Percentiles rank a stretch among this genome's conserved stretches.
Evolutionary conservation across 1,140 invertebrate genomes (phyloP).

Genomic region (Mamestra configurata): DNA sequence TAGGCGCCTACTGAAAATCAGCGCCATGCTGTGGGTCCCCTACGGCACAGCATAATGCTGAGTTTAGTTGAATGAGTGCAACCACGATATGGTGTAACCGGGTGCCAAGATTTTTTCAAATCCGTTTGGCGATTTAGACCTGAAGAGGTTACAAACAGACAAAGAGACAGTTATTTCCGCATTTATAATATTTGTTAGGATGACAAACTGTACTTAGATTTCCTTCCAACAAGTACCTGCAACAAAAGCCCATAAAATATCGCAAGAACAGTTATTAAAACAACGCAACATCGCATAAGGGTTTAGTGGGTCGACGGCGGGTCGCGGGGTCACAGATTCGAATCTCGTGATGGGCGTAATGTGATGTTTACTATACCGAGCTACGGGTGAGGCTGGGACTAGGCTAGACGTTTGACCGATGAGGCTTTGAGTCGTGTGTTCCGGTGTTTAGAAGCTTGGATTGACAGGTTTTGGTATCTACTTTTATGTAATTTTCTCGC

Average conservation of each 20-base stretch:
- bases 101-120: too few relatives aligned
- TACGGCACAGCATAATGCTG: too few relatives aligned
- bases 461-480: neutral
- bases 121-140: too few relatives aligned
- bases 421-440: slow-evolving; percentile 17
- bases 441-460: neutral
- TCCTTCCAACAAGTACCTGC: neutral
- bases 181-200: too few relatives aligned
- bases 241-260: slow-evolving; percentile 38
- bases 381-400: neutral
- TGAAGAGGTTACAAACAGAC: too few relatives aligned
- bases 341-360: slow-evolving; percentile 43
- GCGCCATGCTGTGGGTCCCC: too few relatives aligned
- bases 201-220: neutral
- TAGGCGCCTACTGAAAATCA: too few relatives aligned
- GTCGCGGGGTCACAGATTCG: slow-evolving; percentile 29
- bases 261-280: slow-evolving; percentile 38
- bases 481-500: too few relatives aligned
- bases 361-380: slow-evolving; percentile 40
- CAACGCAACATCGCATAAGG: slow-evolving; percentile 41
- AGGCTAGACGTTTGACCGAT: slow-evolving; percentile 23
- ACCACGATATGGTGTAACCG: too few relatives aligned
- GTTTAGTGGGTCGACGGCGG: slow-evolving; percentile 32
- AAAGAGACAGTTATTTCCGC: too few relatives aligned
- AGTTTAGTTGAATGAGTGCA: too few relatives aligned